Evolutionary conservation across 2,888 invertebrate genomes (phyloP).

Genomic region (Chymomyza procnemis): DNA sequence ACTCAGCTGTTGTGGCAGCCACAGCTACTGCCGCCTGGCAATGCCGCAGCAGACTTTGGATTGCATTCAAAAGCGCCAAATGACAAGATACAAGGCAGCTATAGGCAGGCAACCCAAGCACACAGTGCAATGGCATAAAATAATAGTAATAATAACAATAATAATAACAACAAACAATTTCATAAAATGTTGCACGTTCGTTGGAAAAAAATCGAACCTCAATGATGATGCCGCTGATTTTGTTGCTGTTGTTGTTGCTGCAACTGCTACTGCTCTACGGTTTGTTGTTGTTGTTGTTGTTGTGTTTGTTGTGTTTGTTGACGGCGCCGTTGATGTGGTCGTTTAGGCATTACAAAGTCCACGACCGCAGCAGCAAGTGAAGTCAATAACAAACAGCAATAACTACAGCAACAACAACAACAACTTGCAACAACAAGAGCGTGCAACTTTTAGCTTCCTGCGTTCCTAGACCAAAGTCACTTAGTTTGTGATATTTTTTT

Average conservation of each 20-base stretch:
- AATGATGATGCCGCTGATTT: conserved; percentile 17
- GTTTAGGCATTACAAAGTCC: conserved; percentile 13
- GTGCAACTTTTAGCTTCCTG: conserved; percentile 27
- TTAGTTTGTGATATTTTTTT: conserved; percentile 20
- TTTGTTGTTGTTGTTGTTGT: conserved; percentile 8
- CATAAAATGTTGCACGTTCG: conserved; percentile 62
- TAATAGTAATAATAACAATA: conserved; percentile 69
- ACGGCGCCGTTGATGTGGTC: conserved; percentile 1
- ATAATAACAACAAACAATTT: conserved; percentile 69
- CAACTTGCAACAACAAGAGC: conserved; percentile 1
- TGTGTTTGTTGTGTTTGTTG: conserved; percentile 21
- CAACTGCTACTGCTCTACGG: neutral
- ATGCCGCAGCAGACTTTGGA: conserved; percentile 13
- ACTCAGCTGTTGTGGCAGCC: neutral
- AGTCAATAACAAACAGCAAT: conserved; percentile 52
- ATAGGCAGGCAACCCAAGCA: conserved; percentile 29
- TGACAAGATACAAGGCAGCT: conserved; percentile 44
- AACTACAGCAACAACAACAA: conserved; percentile 38
- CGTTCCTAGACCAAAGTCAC: conserved; percentile 13
- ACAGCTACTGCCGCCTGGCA: conserved; percentile 17
- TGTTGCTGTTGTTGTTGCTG: conserved; percentile 22
- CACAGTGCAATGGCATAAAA: conserved; percentile 5
- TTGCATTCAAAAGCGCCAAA: conserved; percentile 30
- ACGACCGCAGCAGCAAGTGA: conserved; percentile 23
- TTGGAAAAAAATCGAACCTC: conserved; percentile 44